Evolutionary conservation across 2,113 vertebrate genomes (phyloP), one percentile per base, ranked within the genome.

Genomic region (Sinosuthora webbiana): DNA sequence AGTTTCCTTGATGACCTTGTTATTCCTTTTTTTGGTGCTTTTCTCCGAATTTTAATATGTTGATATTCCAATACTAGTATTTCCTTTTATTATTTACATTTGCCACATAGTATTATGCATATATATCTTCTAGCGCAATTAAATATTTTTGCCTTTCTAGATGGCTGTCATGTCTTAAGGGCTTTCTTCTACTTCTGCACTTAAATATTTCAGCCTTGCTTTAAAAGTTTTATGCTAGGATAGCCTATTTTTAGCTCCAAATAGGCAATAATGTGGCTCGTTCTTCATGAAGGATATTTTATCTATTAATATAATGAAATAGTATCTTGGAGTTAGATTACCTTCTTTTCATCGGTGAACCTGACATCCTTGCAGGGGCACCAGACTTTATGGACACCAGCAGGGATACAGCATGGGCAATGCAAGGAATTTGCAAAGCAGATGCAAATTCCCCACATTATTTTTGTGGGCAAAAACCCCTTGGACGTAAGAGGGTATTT

Each of bases 251-350:
- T 89, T 90, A 56, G 69, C 62, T 79, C 77, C 35, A 95, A 95
- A 95, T 84, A 87, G 74, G 90, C 77, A 90, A 97, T 85, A 95
- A 92, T 73, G 83, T 35, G 49, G 81, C 87, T 97, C 21, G 13
- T 64, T 88, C 50, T 57, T 71, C 90, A 79, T 87, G 88, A 95
- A 89, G 77, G 75, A 85, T 82, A 53, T 89, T 92, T 39, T 89
- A 83, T 59, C 73, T 84, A 86, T 68, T 94, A 95, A 89, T 37
- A 35, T 85, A 90, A 96, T 23, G 60, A 85, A 93, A 86, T 71
- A 90, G 55, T 62, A 85, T 56, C 62, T 83, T 90, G 67, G 64
- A 91, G 74, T 83, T 89, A 50, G 92, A 83, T 73, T 79, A 78
- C 62, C 35, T 78, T 64, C 60, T 90, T 71, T 83, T 60, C 60